Conservation (phyloP, 2,888 invertebrate genomes). For the Resseliella maxima region DNA sequence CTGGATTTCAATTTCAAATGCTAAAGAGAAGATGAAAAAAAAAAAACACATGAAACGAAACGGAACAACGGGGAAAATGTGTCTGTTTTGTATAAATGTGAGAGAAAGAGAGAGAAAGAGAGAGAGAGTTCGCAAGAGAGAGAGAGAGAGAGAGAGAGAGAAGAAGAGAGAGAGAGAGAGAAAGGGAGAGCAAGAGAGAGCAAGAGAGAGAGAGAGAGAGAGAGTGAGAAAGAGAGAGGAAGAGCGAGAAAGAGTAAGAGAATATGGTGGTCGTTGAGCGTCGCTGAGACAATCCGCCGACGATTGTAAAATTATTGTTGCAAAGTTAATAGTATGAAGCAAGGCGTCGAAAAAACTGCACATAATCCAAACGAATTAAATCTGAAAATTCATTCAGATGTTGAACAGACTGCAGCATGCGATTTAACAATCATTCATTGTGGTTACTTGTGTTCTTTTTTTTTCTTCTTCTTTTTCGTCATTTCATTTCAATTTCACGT, state of each 20-base stretch:
- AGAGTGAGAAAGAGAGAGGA: too few species aligned
- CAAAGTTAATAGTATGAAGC: neutral
- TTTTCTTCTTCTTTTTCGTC: neutral
- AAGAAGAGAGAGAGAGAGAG: too few species aligned
- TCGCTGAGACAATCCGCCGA: conserved; percentile 23
- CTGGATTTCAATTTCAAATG: neutral
- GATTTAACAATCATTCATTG: conserved; percentile 38
- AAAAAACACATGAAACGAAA: neutral
- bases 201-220: too few species aligned
- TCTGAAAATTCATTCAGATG: conserved; percentile 40
- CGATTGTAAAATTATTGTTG: conserved; percentile 37
- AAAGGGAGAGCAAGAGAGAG: too few species aligned
- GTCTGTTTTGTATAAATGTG: neutral
- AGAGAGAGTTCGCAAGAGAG: too few species aligned
- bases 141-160: too few species aligned
- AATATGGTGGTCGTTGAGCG: neutral
- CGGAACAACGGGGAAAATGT: neutral
- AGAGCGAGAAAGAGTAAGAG: neutral
- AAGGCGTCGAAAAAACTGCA: neutral
- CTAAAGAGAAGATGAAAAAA: neutral
- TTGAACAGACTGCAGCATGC: conserved; percentile 38
- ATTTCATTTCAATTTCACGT: neutral
- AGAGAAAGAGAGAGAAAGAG: too few species aligned
- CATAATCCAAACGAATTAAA: conserved; percentile 32
- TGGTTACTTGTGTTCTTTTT: neutral